Percentiles rank a stretch among this genome's conserved stretches.
phyloP scores from a whole-genome alignment of 2,113 vertebrate genomes.

The Prietella phreatophila region DNA sequence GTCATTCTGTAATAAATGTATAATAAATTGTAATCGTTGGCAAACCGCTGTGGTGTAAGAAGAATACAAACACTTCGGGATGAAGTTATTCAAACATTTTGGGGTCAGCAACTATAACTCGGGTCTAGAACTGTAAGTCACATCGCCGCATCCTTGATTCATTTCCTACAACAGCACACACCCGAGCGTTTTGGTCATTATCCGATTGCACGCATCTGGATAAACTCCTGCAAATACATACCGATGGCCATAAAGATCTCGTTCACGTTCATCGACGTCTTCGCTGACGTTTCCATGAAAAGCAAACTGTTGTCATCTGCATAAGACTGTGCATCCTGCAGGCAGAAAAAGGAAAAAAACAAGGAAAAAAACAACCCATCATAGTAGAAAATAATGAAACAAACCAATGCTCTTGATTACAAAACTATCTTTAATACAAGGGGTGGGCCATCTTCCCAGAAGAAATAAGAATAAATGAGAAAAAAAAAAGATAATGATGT shows the following conservation, averaged over 20 bases:
- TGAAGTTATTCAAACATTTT: neutral
- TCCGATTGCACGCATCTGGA: neutral
- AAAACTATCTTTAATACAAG: neutral
- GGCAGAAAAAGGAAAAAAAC: neutral
- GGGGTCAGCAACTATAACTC: neutral
- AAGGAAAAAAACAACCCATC: no score
- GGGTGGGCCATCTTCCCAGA: no score
- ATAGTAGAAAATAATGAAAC: neutral
- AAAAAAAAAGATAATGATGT: no score
- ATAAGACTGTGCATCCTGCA: conserved; percentile 95
- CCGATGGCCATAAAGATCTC: conserved; percentile 99
- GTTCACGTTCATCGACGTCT: conserved; percentile 97
- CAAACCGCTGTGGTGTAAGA: neutral
- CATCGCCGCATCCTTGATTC: neutral
- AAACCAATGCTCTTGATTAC: neutral
- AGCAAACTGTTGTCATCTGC: conserved; percentile 98
- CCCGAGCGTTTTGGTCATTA: neutral
- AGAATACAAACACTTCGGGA: neutral
- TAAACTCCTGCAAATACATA: conserved; percentile 64
- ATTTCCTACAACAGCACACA: neutral
- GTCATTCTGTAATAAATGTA: neutral
- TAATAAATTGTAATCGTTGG: neutral
- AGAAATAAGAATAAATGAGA: no score
- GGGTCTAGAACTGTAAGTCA: neutral
- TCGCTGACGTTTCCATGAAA: conserved; percentile 98